Percentiles rank a stretch among this genome's conserved stretches.
phyloP scores from a whole-genome alignment of 2,113 vertebrate genomes.

The Syngnathus scovelli region DNA sequence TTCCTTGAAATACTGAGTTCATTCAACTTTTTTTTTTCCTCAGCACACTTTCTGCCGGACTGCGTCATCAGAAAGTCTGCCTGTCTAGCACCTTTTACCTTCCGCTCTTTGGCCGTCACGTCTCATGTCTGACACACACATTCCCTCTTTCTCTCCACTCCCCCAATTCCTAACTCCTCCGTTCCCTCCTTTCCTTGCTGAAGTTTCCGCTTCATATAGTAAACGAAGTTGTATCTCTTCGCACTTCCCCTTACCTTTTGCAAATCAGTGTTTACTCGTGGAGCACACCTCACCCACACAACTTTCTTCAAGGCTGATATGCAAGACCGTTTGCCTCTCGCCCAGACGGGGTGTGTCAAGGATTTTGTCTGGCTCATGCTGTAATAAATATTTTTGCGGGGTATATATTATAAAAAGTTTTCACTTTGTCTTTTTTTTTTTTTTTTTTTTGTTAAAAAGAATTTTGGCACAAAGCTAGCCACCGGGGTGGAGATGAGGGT shows the following conservation, averaged over 20 bases:
- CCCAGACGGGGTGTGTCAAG: constrained; percentile 49
- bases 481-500: constrained; percentile 38
- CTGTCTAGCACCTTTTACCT: constrained; percentile 16
- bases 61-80: constrained; percentile 51
- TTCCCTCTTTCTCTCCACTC: constrained; percentile 10
- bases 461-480: constrained; percentile 39
- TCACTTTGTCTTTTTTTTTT: constrained; percentile 26
- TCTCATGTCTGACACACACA: constrained; percentile 1
- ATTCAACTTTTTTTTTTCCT: neutral
- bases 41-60: constrained; percentile 52
- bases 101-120: constrained; percentile 34
- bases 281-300: constrained; percentile 24
- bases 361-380: constrained; percentile 45
- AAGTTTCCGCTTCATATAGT: constrained; percentile 32
- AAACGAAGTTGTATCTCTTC: constrained; percentile 29
- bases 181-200: constrained; percentile 1
- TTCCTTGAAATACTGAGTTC: no score
- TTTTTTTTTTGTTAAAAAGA: constrained; percentile 43
- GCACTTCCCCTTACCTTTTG: constrained; percentile 38
- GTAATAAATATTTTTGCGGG: constrained; percentile 51
- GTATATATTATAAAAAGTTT: neutral
- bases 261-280: constrained; percentile 25
- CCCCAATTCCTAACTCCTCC: constrained; percentile 16
- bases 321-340: constrained; percentile 23
- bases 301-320: constrained; percentile 21